Base-by-base conservation (phyloP, 2,888 invertebrate species). In the Allophyes oxyacanthae region DNA sequence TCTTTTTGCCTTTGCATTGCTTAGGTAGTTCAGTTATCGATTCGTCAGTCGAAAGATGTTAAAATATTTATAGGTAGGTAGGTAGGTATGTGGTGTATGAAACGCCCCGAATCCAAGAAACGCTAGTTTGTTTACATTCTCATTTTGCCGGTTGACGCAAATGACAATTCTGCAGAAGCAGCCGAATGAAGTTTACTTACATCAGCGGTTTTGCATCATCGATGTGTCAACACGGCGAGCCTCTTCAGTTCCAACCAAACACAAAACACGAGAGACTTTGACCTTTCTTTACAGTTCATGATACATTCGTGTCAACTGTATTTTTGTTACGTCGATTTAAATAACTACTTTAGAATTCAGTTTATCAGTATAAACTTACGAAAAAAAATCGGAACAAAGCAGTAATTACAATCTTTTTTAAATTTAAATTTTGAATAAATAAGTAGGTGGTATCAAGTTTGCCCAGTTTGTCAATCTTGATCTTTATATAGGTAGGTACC, bases 91-190 rank as follows among this genome's bases (percentile, higher is more conserved):
- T n/a, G n/a, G n/a, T 45, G 32, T 32, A 25, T 13, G 8, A 20
- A 32, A 32, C 43, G 26, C 6, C 11, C 40, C n/a, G n/a, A 62
- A 44, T 64, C 45, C 40, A 65, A 68, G 53, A 76, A 68, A 46
- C 36, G 55, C 45, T 48, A 48, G 44, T 64, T 73, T 83, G 77
- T 85, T 83, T 82, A 81, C 72, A 68, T 79, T 81, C 66, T 75
- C 72, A 6, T 63, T 75, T 74, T 67, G 63, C 53, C 37, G 54
- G 64, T 59, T 81, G 81, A 81, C 75, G 82, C 66, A 74, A 77
- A 77, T 66, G 67, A 54, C 53, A 61, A 73, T 78, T 83, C 75
- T 74, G 70, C 69, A 77, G 77, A 80, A 78, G 46, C 57, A 59
- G 20, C 25, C 43, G 41, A 36, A 45, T 56, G 40, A 48, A 59